phyloP scores from a whole-genome alignment of 1,140 invertebrate species.

The Tetragnatha versicolor region DNA sequence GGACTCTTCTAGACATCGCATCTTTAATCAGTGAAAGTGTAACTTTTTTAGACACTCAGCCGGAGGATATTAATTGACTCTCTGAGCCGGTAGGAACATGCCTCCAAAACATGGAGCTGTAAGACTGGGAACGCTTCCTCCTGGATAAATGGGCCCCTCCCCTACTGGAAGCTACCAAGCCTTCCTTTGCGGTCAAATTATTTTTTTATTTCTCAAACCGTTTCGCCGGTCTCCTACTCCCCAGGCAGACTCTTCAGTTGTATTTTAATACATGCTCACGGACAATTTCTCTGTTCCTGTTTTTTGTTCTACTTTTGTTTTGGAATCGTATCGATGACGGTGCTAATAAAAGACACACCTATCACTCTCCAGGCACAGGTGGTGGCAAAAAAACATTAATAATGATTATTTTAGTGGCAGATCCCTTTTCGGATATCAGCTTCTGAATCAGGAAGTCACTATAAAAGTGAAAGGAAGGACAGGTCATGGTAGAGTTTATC shows the following conservation, averaged over 20 bases:
- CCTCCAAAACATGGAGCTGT: not conserved
- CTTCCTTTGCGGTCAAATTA: slow-evolving; percentile 22
- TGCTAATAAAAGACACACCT: slow-evolving; percentile 48
- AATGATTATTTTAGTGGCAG: not conserved
- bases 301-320: slow-evolving; percentile 42
- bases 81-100: not conserved
- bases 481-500: not conserved
- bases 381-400: slow-evolving; percentile 11
- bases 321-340: slow-evolving; percentile 32
- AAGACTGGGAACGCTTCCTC: slow-evolving; percentile 5
- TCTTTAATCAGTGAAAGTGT: slow-evolving; percentile 7
- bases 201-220: slow-evolving; percentile 3
- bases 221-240: not conserved
- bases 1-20: not conserved
- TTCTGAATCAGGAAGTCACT: slow-evolving; percentile 37
- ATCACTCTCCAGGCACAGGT: slow-evolving; percentile 31
- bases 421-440: slow-evolving; percentile 18
- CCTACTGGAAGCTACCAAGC: slow-evolving; percentile 13
- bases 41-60: not conserved
- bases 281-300: slow-evolving; percentile 35
- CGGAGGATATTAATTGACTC: not conserved
- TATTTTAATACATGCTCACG: slow-evolving; percentile 3
- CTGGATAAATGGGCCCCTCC: not conserved
- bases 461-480: slow-evolving; percentile 44
- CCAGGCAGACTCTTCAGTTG: not conserved